A percentile compares a stretch with the other conserved stretches of the same genome.
Evolutionary conservation across 1,140 invertebrate genomes (phyloP).

Genomic region (Leucophenga varia): DNA sequence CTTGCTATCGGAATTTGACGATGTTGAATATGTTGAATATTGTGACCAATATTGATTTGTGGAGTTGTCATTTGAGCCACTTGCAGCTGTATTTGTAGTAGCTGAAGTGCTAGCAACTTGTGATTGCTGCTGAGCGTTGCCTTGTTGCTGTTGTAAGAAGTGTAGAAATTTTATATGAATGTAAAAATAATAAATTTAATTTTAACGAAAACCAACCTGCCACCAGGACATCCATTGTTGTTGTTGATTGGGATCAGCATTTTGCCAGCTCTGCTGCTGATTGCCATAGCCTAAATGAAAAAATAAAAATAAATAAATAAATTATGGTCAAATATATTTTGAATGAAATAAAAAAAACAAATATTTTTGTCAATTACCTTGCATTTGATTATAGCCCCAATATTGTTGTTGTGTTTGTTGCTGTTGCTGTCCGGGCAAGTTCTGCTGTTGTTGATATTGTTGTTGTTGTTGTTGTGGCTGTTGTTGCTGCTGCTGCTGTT

Average conservation of each 20-base stretch:
- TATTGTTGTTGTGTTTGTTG: slow-evolving; percentile 28
- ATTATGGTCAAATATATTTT: neutral
- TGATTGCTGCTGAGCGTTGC: slow-evolving; percentile 15
- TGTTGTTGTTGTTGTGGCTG: slow-evolving; percentile 21
- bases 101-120: slow-evolving; percentile 22
- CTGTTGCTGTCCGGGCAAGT: slow-evolving; percentile 31
- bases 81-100: slow-evolving; percentile 27
- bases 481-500: slow-evolving; percentile 27
- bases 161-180: neutral
- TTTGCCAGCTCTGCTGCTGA: slow-evolving; percentile 45
- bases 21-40: slow-evolving; percentile 53
- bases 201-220: slow-evolving; percentile 33
- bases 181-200: no score
- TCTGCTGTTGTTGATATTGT: slow-evolving; percentile 32
- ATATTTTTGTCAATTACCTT: slow-evolving; percentile 28
- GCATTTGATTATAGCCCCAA: slow-evolving; percentile 49
- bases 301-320: neutral
- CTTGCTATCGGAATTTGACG: slow-evolving; percentile 41
- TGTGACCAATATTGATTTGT: slow-evolving; percentile 55
- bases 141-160: slow-evolving; percentile 12
- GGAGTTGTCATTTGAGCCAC: slow-evolving; percentile 17
- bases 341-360: neutral
- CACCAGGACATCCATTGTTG: slow-evolving; percentile 55
- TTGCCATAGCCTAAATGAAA: slow-evolving; percentile 39
- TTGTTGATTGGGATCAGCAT: slow-evolving; percentile 45